These are phyloP conservation scores for Acanthisitta chloris DNA, from an alignment of 2,113 vertebrate genomes.

Conservation along the genomic window DNA sequence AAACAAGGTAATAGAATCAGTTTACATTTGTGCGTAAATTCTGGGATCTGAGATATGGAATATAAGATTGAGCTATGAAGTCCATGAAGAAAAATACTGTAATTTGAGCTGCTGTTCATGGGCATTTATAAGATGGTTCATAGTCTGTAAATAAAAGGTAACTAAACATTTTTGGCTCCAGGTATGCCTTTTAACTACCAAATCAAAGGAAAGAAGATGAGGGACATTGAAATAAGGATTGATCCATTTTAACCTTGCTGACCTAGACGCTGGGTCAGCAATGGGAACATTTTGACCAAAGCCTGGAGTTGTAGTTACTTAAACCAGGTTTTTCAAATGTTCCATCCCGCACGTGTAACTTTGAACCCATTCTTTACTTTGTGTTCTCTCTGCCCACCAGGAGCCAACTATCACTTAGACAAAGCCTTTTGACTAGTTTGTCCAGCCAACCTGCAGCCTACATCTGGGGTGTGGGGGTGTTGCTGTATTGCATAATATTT, in stretches of 20 bases:
- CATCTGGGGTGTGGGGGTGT: fast-evolving
- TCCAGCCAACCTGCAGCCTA: neutral
- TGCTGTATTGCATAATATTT: neutral
- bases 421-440: neutral
- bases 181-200: neutral
- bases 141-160: neutral
- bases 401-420: fast-evolving
- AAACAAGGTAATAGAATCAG: neutral
- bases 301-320: neutral
- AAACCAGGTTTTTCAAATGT: neutral
- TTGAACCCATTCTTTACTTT: neutral
- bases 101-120: neutral
- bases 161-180: neutral
- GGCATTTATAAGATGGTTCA: neutral
- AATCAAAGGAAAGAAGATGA: neutral
- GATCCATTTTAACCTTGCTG: neutral
- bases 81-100: neutral
- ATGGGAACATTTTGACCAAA: neutral
- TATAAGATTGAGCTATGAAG: neutral
- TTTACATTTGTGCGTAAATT: neutral
- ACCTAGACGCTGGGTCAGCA: neutral
- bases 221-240: neutral
- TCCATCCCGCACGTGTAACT: neutral
- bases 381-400: neutral
- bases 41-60: neutral